These are phyloP conservation scores for Melanostoma scalare DNA, from an alignment of 2,888 invertebrate genomes.

Conservation along the genomic window DNA sequence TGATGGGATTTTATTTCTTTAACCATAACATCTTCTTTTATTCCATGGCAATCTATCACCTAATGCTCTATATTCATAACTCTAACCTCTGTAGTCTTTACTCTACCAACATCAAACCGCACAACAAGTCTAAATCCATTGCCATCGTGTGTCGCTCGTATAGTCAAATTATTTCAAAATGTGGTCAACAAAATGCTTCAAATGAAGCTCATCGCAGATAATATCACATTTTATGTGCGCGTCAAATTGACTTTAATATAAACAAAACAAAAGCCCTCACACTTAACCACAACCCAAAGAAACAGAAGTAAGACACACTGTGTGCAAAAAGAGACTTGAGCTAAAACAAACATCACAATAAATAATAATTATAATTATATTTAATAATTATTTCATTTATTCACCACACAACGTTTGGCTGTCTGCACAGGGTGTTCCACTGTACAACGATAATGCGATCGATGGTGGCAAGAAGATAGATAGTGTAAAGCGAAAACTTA, in stretches of 20 bases:
- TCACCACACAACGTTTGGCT: neutral
- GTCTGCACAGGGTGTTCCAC: slow-evolving; percentile 39
- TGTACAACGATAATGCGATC: slow-evolving; percentile 32
- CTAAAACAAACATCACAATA: slow-evolving; percentile 5
- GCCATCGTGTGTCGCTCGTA: slow-evolving; percentile 10
- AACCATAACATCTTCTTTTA: neutral
- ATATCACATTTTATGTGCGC: slow-evolving; percentile 37
- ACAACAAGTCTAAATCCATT: slow-evolving; percentile 40
- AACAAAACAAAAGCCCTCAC: slow-evolving; percentile 13
- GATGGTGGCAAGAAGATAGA: slow-evolving; percentile 60
- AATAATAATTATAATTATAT: slow-evolving; percentile 19
- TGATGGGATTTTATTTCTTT: neutral
- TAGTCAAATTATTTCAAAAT: slow-evolving; percentile 7
- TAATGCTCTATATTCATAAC: slow-evolving; percentile 7
- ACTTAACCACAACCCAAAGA: neutral
- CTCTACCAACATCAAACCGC: slow-evolving; percentile 7
- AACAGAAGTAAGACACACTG: neutral
- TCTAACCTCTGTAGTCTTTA: neutral
- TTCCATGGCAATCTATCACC: slow-evolving; percentile 3
- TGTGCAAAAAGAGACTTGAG: neutral
- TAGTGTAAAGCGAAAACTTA: slow-evolving; percentile 37
- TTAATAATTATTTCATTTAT: slow-evolving; percentile 1
- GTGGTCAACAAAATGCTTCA: slow-evolving; percentile 29
- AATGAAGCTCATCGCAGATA: slow-evolving; percentile 2
- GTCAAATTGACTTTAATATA: slow-evolving; percentile 24